Evolutionary conservation across 2,113 vertebrate species (phyloP).

Genomic region (Nesoenas mayeri): DNA sequence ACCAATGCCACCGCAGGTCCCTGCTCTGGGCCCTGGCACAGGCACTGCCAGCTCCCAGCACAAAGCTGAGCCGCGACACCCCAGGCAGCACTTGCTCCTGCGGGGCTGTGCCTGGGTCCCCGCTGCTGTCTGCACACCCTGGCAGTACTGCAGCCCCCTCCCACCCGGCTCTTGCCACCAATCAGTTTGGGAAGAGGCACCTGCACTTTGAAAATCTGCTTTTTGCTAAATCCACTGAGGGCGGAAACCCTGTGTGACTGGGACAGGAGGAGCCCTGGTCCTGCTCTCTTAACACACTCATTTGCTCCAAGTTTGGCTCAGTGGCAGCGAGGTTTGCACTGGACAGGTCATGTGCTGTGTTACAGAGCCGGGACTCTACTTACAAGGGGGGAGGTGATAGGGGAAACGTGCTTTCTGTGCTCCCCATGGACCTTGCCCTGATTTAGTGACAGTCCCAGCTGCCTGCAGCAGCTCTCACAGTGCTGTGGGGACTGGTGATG

Average conservation of each 20-base stretch:
- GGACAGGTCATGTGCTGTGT: accelerated
- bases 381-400: not conserved
- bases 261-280: not conserved
- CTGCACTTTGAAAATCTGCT: not conserved
- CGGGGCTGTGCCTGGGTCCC: accelerated
- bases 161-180: accelerated
- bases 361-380: not conserved
- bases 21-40: no score
- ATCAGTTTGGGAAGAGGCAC: not conserved
- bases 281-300: not conserved
- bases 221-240: not conserved
- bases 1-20: not conserved
- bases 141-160: accelerated
- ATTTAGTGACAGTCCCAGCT: accelerated
- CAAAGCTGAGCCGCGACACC: accelerated
- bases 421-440: not conserved
- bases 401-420: not conserved
- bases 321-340: accelerated
- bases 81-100: not conserved
- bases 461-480: not conserved
- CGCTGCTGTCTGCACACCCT: accelerated
- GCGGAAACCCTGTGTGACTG: not conserved
- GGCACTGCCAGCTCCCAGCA: not conserved
- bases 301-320: accelerated
- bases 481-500: accelerated